phyloP scores from a whole-genome alignment of 2,888 invertebrate genomes.

The Dolichomitus sp. region DNA sequence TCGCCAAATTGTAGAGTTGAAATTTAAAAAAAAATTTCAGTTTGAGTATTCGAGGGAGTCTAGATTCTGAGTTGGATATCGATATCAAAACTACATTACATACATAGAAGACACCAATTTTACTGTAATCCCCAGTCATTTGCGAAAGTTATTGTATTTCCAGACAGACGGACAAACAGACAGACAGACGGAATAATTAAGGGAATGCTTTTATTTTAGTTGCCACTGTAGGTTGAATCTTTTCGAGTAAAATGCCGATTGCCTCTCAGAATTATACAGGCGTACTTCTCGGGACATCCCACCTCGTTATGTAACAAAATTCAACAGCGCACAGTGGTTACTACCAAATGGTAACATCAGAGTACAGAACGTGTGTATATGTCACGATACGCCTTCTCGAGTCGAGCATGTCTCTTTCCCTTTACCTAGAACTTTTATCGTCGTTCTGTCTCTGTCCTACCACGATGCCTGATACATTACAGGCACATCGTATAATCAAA shows the following conservation, averaged over 20 bases:
- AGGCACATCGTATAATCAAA: conserved; percentile 38
- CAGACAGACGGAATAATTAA: no score
- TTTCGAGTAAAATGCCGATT: conserved; percentile 21
- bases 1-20: no score
- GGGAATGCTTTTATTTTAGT: no score
- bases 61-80: no score
- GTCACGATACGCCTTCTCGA: conserved; percentile 17
- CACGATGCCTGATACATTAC: conserved; percentile 14
- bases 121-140: no score
- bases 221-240: background rate
- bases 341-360: background rate
- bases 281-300: conserved; percentile 16
- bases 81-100: no score
- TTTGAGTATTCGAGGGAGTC: no score
- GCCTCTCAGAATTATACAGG: background rate
- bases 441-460: background rate
- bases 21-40: no score
- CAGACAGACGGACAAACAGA: no score
- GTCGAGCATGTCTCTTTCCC: conserved; percentile 24
- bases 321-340: background rate
- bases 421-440: background rate
- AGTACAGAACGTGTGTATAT: background rate
- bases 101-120: no score
- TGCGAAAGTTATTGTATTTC: no score
- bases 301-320: background rate